Evolutionary conservation across 2,888 invertebrate genomes (phyloP).

Genomic region (Dynastes hyllus): DNA sequence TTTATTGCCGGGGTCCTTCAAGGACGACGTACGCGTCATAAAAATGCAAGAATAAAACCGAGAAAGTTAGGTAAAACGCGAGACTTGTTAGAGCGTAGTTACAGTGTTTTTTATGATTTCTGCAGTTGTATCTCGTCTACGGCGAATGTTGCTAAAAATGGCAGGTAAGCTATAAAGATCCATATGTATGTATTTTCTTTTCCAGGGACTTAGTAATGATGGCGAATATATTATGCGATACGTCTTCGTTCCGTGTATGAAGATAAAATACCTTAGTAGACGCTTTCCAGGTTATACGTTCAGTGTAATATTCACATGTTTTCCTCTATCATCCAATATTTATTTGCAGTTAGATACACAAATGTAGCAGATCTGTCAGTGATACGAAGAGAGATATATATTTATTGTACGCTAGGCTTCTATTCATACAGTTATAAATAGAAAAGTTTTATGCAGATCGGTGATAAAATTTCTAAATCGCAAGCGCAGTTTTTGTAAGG

Average conservation of each 20-base stretch:
- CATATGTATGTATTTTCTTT: neutral
- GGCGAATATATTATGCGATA: neutral
- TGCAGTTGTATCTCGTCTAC: neutral
- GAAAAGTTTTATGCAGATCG: too few relatives aligned
- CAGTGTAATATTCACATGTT: slow-evolving; percentile 2
- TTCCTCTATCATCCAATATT: neutral
- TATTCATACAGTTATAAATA: too few relatives aligned
- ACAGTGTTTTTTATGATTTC: slow-evolving; percentile 23
- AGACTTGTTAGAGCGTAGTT: slow-evolving; percentile 32
- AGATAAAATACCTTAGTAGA: neutral
- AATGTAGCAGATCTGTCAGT: neutral
- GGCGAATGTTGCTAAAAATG: slow-evolving; percentile 7
- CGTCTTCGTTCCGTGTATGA: neutral
- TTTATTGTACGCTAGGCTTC: too few relatives aligned
- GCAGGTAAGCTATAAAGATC: slow-evolving; percentile 17
- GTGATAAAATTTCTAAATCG: too few relatives aligned
- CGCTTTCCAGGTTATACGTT: neutral
- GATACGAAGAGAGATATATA: too few relatives aligned
- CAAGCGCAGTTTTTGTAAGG: too few relatives aligned
- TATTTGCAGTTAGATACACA: neutral
- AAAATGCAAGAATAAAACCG: slow-evolving; percentile 26
- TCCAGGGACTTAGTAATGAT: neutral
- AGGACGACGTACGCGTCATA: slow-evolving; percentile 36
- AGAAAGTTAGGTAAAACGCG: slow-evolving; percentile 32
- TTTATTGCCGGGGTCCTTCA: slow-evolving; percentile 28